Percentiles rank a stretch among this genome's conserved stretches.
Conservation (phyloP, 2,113 vertebrate genomes). For the Hippolais icterina region DNA sequence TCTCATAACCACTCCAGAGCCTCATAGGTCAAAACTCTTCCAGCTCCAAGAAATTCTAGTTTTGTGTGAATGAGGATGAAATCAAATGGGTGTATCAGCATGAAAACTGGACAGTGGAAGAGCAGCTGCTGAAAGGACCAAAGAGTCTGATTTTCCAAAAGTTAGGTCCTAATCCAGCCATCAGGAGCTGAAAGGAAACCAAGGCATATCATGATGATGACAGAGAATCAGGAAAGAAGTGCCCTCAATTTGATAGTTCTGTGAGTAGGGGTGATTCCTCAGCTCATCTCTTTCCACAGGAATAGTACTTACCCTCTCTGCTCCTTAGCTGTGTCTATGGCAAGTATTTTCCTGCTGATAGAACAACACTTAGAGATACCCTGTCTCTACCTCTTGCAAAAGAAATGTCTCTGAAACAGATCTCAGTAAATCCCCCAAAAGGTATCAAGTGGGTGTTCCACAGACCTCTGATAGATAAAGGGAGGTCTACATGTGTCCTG, state of each 20-base stretch:
- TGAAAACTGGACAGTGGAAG: background rate
- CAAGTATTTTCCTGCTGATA: background rate
- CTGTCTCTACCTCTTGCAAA: background rate
- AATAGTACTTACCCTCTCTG: background rate
- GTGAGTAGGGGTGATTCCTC: background rate
- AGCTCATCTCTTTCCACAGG: background rate
- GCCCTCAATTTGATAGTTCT: background rate
- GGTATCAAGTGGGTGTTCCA: background rate
- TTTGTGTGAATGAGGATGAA: constrained; percentile 19
- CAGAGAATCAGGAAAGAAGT: background rate
- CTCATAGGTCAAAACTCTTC: background rate
- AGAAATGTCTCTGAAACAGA: background rate
- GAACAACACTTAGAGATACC: background rate
- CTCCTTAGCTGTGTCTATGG: background rate
- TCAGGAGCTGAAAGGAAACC: background rate
- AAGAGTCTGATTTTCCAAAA: background rate
- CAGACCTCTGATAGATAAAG: background rate
- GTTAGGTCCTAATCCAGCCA: background rate
- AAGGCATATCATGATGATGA: background rate
- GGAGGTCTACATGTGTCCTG: background rate
- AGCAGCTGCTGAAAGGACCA: background rate
- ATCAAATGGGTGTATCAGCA: background rate
- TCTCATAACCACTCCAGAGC: background rate
- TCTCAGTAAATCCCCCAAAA: background rate
- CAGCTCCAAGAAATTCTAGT: background rate